Base-by-base conservation (phyloP, 2,113 vertebrate genomes). In the Rhea pennata region DNA sequence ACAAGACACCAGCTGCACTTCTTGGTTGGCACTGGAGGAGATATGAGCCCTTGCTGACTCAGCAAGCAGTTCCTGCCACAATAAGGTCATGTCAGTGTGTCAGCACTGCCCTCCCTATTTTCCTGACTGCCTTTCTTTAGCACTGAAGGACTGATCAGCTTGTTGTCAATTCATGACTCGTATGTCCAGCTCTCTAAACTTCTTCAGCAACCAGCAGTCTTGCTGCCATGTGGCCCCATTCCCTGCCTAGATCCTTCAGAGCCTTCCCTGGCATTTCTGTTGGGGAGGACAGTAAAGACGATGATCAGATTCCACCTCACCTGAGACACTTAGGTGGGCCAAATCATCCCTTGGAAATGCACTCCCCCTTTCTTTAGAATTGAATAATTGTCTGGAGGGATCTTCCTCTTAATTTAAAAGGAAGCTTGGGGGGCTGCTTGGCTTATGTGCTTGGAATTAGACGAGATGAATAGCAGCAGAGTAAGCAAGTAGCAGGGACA, bases 41-140 rank as follows among this genome's bases (percentile, higher is more conserved):
- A 51, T 15, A 27, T 0, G 23, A 95, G 80, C 54, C 5, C 3
- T 73, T 51, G 65, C 21, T 84, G 84, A 84, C 51, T 87, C 92
- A 86, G 84, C 91, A 84, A 71, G 85, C 59, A 50, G 59, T 14
- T 83, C 64, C 72, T 90, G 82, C 64, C 94, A 79, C 36, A 86
- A 58, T 61, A 44, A 90, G 88, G 67, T 83, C 79, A 26, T 6
- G 19, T 40, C 67, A 33, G 71, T 40, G 56, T 67, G 90, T 53
- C 88, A 88, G 53, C 71, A 61, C 2, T 61, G 31, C 82, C 56
- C 56, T 73, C 70, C n/a, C 26, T 54, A 27, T 27, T 53, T 73
- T 39, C 50, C 48, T 74, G 69, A 50, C 77, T 71, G 65, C 42
- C 50, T 51, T 91, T 71, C 75, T 86, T 69, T 51, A 71, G 62